Evolutionary conservation across 1,140 invertebrate genomes (phyloP).

Genomic region (Lutraria rhynchaena): DNA sequence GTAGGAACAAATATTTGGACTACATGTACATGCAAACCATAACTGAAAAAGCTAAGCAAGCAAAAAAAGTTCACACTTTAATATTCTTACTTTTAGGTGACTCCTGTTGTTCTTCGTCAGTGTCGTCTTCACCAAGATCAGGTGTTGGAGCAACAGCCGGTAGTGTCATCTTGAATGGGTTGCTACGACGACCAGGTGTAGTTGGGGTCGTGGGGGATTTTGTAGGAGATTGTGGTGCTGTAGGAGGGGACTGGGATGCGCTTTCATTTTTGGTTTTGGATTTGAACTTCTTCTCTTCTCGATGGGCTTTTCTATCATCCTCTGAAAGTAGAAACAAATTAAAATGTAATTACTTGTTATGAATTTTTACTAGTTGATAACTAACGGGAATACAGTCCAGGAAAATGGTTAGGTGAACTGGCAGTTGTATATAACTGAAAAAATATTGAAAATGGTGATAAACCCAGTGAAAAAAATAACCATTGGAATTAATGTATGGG

Average conservation of each 20-base stretch:
- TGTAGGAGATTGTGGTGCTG: background rate
- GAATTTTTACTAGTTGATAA: background rate
- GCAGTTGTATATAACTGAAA: too few relatives aligned
- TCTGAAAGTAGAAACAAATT: slow-evolving; percentile 43
- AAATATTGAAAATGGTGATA: too few relatives aligned
- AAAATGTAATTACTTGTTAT: too few relatives aligned
- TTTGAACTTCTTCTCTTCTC: slow-evolving; percentile 17
- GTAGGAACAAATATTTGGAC: too few relatives aligned
- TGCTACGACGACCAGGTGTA: slow-evolving; percentile 50
- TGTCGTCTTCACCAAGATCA: slow-evolving; percentile 7
- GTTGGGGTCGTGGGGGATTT: slow-evolving; percentile 37
- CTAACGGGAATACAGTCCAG: background rate
- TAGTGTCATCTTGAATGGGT: slow-evolving; percentile 56
- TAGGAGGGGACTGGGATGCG: background rate
- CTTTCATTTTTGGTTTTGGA: background rate
- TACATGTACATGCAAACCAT: too few relatives aligned
- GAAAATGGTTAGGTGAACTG: too few relatives aligned
- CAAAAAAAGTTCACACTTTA: too few relatives aligned
- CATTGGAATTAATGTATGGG: too few relatives aligned
- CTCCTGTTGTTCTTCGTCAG: slow-evolving; percentile 21
- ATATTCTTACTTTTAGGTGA: too few relatives aligned
- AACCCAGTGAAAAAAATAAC: too few relatives aligned
- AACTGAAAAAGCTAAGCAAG: too few relatives aligned
- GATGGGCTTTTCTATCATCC: slow-evolving; percentile 28
- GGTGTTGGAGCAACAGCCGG: slow-evolving; percentile 45